Conservation (phyloP, 1,140 invertebrate genomes). For the Drosophila athabasca region DNA sequence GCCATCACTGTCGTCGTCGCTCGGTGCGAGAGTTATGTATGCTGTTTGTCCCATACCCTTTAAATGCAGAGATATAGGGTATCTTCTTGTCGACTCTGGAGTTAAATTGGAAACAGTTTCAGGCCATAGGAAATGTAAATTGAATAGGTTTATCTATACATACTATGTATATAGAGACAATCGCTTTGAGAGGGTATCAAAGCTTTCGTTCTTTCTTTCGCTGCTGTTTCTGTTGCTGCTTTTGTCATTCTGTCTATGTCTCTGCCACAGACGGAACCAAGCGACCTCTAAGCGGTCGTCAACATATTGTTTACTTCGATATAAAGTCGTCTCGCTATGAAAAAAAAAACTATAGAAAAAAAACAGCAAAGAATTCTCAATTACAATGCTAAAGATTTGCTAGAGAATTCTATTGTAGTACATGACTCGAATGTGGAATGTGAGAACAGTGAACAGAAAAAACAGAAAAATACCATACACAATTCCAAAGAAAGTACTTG, state of each 20-base stretch:
- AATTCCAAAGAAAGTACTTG: too few relatives aligned
- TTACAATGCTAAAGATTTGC: conserved; percentile 43
- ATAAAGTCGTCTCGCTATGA: conserved; percentile 56
- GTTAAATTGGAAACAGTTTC: too few relatives aligned
- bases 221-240: conserved; percentile 25
- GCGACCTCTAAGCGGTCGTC: conserved; percentile 61
- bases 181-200: too few relatives aligned
- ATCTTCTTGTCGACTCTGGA: too few relatives aligned
- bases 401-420: neutral
- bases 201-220: conserved; percentile 19
- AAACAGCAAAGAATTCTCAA: conserved; percentile 34
- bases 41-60: conserved; percentile 13
- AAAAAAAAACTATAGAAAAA: conserved; percentile 23
- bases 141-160: too few relatives aligned
- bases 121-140: too few relatives aligned
- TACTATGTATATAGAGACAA: too few relatives aligned
- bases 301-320: conserved; percentile 57
- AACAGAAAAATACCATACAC: neutral
- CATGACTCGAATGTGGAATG: conserved; percentile 9
- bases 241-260: conserved; percentile 24
- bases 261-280: conserved; percentile 23
- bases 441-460: conserved; percentile 6
- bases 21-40: conserved; percentile 28
- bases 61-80: too few relatives aligned
- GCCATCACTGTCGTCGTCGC: neutral